Base-by-base conservation (phyloP, 2,797 vertebrate species). In the Sarcoramphus papa region DNA sequence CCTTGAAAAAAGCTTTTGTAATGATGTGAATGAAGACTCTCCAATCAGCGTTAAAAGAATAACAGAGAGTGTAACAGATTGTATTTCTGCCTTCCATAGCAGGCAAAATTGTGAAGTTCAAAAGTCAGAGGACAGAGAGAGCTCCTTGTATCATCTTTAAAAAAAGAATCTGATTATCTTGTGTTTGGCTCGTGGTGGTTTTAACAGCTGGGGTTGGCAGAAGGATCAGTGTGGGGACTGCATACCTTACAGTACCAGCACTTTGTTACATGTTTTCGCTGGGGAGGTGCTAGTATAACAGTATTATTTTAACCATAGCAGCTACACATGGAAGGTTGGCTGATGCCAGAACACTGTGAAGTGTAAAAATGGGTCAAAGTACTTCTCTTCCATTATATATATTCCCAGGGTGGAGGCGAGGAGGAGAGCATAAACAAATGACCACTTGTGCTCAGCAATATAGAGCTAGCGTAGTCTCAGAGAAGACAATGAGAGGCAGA, bases 61-160 rank as follows among this genome's bases (percentile, higher is more conserved):
- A 76, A 28, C 33, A 57, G 53, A 33, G 27, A n/a, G 23, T 6
- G 3, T 30, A 70, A 24, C 5, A 64, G 53, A 43, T 33, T 63
- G 23, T 41, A 9, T 90, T 69, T 96, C 62, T 76, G 0, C 56
- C n/a, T 86, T 76, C 16, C 62, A 14, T 5, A 35, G n/a, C 25
- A 18, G 41, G 47, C 40, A 77, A 69, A 62, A 50, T 14, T 5
- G 7, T 76, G 48, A 64, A 62, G n/a, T 59, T 69, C 28, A 41
- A n/a, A 67, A 41, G 40, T 30, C 67, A 86, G 62, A 85, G 45
- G 43, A 62, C n/a, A 80, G 37, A 67, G 48, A 67, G 37, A 37
- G n/a, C n/a, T 78, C 13, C 40, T 15, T 0, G 0, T 20, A 8
- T n/a, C 9, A 0, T 54, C 89, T 78, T 89, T 56, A 9, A 64